phyloP scores from a whole-genome alignment of 2,888 invertebrate genomes.

The Mesorhabditis belari region DNA sequence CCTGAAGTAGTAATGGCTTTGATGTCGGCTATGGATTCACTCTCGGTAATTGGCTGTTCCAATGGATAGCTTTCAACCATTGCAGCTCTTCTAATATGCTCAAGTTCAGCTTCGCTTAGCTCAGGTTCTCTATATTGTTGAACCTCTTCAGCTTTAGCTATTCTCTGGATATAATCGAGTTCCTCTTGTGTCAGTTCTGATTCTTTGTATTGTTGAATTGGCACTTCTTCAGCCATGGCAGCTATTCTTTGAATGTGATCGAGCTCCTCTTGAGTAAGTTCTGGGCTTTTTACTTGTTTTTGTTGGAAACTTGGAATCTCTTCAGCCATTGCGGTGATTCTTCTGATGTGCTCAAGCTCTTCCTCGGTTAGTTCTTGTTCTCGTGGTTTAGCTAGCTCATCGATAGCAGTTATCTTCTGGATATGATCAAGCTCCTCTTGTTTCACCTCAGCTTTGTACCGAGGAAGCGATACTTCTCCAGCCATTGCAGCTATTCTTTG shows the following conservation, averaged over 20 bases:
- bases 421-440: not conserved
- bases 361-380: constrained; percentile 13
- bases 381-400: not conserved
- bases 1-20: too few species aligned
- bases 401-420: not conserved
- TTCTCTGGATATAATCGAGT: not conserved
- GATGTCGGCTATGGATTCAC: too few species aligned
- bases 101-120: constrained; percentile 27
- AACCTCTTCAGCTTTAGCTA: constrained; percentile 7
- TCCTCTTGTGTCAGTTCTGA: constrained; percentile 4
- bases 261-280: not conserved
- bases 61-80: too few species aligned
- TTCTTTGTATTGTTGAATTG: constrained; percentile 1
- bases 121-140: too few species aligned
- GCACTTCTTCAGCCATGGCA: constrained; percentile 1
- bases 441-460: too few species aligned
- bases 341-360: constrained; percentile 14
- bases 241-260: not conserved
- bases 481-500: not conserved
- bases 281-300: too few species aligned
- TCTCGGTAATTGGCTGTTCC: too few species aligned
- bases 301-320: too few species aligned
- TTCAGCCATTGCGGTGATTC: constrained; percentile 5
- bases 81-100: constrained; percentile 22
- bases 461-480: too few species aligned